A percentile compares a stretch with the other conserved stretches of the same genome.
Conservation (phyloP, 2,797 vertebrate species). For the Setipinna tenuifilis region DNA sequence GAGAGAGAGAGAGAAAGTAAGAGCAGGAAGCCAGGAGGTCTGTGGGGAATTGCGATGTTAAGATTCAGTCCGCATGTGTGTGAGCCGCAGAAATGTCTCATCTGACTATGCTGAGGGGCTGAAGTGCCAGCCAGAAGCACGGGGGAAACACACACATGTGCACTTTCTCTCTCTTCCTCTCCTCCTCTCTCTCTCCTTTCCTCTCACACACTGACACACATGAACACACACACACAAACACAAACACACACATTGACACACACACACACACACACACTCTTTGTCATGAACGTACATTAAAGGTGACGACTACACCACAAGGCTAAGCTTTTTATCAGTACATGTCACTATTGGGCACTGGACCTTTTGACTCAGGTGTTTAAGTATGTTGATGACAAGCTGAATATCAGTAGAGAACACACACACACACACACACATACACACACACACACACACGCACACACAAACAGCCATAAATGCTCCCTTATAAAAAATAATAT, state of each 20-base stretch:
- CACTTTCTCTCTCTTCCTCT: not conserved
- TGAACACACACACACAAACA: not conserved
- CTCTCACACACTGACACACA: not conserved
- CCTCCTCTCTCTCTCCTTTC: not conserved
- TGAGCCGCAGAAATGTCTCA: slow-evolving; percentile 45
- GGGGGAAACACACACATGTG: slow-evolving; percentile 1
- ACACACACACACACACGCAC: not conserved
- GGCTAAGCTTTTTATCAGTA: not conserved
- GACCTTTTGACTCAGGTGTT: not conserved
- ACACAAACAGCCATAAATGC: too few species aligned
- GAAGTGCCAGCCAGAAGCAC: not conserved
- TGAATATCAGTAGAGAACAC: too few species aligned
- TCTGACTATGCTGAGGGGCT: slow-evolving; percentile 39
- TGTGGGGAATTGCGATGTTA: slow-evolving; percentile 47
- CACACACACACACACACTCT: not conserved
- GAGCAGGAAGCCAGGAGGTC: slow-evolving; percentile 12
- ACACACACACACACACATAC: too few species aligned
- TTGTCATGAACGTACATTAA: not conserved
- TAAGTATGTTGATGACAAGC: too few species aligned
- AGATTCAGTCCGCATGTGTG: slow-evolving; percentile 49
- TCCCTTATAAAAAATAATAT: not conserved
- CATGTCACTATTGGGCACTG: not conserved
- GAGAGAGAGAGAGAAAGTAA: not conserved
- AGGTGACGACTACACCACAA: not conserved
- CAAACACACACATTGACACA: not conserved